Conservation (phyloP, 2,888 invertebrate species). For the Xestobium rufovillosum region DNA sequence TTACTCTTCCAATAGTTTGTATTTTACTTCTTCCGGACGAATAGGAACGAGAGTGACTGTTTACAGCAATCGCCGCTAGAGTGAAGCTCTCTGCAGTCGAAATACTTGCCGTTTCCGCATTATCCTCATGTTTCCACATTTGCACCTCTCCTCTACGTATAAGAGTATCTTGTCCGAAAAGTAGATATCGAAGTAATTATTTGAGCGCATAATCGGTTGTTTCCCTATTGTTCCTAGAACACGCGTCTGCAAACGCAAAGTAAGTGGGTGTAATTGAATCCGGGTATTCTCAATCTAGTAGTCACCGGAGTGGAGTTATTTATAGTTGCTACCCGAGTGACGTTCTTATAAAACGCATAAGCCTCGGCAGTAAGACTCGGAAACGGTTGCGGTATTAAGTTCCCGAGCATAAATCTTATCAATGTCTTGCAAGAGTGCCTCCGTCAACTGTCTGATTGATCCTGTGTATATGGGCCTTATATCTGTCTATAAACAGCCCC, state of each 20-base stretch:
- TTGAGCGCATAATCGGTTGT: too few relatives aligned
- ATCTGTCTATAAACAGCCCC: conserved; percentile 45
- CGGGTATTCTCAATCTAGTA: conserved; percentile 19
- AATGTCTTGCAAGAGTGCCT: conserved; percentile 45
- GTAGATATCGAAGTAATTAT: too few relatives aligned
- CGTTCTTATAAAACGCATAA: conserved; percentile 20
- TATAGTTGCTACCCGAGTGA: conserved; percentile 22
- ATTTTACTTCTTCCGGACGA: too few relatives aligned
- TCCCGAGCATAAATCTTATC: conserved; percentile 43
- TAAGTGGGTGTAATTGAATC: conserved; percentile 24
- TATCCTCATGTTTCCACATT: too few relatives aligned
- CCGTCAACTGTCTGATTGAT: conserved; percentile 42
- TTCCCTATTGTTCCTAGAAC: too few relatives aligned
- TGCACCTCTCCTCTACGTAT: too few relatives aligned
- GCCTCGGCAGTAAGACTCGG: conserved; percentile 23
- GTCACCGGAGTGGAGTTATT: conserved; percentile 21
- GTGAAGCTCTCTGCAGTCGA: too few relatives aligned
- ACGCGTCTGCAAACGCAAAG: conserved; percentile 20
- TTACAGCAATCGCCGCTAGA: too few relatives aligned
- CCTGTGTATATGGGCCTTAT: conserved; percentile 29
- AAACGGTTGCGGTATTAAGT: conserved; percentile 32
- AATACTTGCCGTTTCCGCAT: too few relatives aligned
- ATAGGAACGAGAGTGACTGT: too few relatives aligned
- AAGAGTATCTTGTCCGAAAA: too few relatives aligned
- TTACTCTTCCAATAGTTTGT: too few relatives aligned